Evolutionary conservation across 1,140 invertebrate genomes (phyloP), one percentile per base, ranked within the genome.

Genomic region (Eriosoma lanigerum): DNA sequence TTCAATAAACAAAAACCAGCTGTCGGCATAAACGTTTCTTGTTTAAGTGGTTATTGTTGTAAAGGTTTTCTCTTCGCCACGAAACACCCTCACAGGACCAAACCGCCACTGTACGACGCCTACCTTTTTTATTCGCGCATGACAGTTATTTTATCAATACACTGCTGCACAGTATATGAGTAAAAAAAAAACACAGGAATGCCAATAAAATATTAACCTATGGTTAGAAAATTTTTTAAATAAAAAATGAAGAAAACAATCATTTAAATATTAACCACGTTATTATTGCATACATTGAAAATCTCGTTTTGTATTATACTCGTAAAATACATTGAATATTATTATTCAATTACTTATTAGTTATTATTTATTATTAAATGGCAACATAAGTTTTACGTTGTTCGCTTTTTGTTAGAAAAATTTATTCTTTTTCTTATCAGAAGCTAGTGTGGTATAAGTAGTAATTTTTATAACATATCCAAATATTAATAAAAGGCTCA

Each of bases 41-140:
- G 66, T 58, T 19, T 68, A 68, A 68, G 66, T 68, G 66, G 66
- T 68, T 68, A 68, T 68, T 68, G 66, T 68, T 68, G 66, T 68
- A 48, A 48, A 68, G 66, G 44, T 38, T 68, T 68, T 38, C 38
- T 38, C n/a, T 48, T n/a, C 44, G 13, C 8, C 5, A 9, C 21
- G 13, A 26, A 38, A 24, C n/a, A 17, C 44, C 66, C 44, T 3
- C 32, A 13, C 60, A 17, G 17, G 21, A 3, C 2, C 21, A 48
- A 1, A 17, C 13, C 6, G 13, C 15, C 1, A 46, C 21, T 21
- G 21, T 21, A n/a, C 10, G 21, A 58, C 21, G 54, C 10, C 9
- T 24, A 58, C 54, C 10, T 58, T 24, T 8, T 68, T 24, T 21
- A n/a, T n/a, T 38, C 8, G 64, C 32, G 3, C 32, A 12, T 15